Conservation (phyloP, 2,888 invertebrate species). For the Julus scandinavius region DNA sequence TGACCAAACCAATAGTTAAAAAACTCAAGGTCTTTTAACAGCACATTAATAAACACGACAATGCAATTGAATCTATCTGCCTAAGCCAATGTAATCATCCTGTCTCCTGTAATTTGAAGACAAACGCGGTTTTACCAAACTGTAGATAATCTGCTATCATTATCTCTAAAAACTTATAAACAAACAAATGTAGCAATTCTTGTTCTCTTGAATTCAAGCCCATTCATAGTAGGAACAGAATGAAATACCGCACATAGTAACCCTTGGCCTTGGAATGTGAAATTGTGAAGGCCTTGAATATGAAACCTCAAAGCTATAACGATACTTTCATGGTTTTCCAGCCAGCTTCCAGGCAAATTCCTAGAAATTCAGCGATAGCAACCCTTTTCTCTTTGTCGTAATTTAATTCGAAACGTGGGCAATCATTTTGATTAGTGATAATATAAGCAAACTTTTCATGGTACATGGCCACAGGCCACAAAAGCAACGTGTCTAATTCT, state of each 20-base stretch:
- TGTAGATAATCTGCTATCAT: not conserved
- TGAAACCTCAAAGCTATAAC: not conserved
- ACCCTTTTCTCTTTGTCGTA: not conserved
- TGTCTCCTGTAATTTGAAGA: not conserved
- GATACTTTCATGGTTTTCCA: not conserved
- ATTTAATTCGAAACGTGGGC: not conserved
- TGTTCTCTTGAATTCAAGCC: not conserved
- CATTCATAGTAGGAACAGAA: not conserved
- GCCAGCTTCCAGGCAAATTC: slow-evolving; percentile 7
- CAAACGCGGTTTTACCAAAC: not conserved
- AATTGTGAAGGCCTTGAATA: not conserved
- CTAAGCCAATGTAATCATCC: not conserved
- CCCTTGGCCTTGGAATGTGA: not conserved
- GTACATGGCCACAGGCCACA: not conserved
- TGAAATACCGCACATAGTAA: not conserved
- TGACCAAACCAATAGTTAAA: not conserved
- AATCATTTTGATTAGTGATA: not conserved
- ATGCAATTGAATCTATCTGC: not conserved
- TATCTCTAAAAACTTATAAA: not conserved
- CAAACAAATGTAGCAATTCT: not conserved
- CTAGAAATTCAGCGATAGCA: not conserved
- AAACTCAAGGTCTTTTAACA: not conserved
- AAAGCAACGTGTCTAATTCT: not conserved
- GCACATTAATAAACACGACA: not conserved
- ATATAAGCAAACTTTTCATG: not conserved